phyloP scores from a whole-genome alignment of 2,113 vertebrate species.

The Genyomyrus donnyi region DNA sequence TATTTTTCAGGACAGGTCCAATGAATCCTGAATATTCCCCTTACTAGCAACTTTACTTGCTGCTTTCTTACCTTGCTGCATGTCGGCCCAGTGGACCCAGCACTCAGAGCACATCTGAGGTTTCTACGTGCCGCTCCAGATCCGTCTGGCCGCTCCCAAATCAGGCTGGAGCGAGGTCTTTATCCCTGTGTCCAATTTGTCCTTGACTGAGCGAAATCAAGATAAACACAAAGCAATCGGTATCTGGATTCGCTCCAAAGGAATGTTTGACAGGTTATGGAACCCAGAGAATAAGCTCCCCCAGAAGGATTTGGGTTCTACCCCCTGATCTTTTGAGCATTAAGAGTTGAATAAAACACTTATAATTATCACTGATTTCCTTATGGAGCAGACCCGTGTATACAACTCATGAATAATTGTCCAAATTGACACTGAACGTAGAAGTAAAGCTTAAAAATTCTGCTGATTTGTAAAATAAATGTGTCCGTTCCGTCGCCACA shows the following conservation, averaged over 20 bases:
- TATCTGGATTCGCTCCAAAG: neutral
- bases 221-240: neutral
- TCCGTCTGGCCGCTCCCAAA: neutral
- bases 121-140: neutral
- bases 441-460: neutral
- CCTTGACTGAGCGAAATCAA: neutral
- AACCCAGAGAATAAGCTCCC: neutral
- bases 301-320: neutral
- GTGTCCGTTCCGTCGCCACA: neutral
- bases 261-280: neutral
- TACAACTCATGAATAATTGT: neutral
- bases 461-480: slow-evolving; percentile 2
- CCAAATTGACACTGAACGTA: neutral
- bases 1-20: neutral
- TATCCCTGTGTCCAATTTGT: neutral
- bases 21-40: neutral
- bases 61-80: neutral
- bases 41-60: neutral
- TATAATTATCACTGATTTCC: neutral
- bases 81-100: neutral
- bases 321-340: neutral
- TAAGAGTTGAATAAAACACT: neutral
- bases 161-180: neutral
- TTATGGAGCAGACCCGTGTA: neutral
- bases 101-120: neutral